Evolutionary conservation across 2,113 vertebrate genomes (phyloP).

Genomic region (Ivindomyrus marchei): DNA sequence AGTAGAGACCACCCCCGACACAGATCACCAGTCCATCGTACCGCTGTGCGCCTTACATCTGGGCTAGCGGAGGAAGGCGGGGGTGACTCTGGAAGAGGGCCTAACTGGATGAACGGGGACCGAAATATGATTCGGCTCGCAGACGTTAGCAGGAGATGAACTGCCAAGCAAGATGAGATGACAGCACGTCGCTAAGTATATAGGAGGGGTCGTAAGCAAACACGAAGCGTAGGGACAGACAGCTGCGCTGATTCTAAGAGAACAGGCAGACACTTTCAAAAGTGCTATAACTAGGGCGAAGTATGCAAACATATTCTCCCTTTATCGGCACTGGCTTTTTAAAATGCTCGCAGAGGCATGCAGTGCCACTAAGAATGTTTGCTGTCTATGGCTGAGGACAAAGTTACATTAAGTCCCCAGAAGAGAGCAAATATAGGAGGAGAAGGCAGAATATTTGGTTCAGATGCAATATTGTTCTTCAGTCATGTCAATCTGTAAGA

Average conservation of each 20-base stretch:
- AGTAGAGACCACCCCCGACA: background rate
- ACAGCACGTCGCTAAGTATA: slow-evolving; percentile 54
- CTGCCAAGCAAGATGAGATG: slow-evolving; percentile 53
- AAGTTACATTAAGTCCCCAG: background rate
- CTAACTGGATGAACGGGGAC: slow-evolving; percentile 33
- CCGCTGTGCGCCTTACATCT: background rate
- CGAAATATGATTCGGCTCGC: slow-evolving; percentile 39
- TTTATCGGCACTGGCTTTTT: background rate
- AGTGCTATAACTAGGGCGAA: background rate
- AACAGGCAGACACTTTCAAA: slow-evolving; percentile 2
- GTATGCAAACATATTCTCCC: slow-evolving; percentile 1
- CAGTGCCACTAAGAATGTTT: background rate
- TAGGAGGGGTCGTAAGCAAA: slow-evolving; percentile 46
- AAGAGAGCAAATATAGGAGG: background rate
- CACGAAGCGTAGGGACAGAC: background rate
- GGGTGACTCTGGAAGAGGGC: slow-evolving; percentile 10
- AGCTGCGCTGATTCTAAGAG: background rate
- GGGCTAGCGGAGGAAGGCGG: background rate
- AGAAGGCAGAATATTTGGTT: background rate
- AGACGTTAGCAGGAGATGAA: slow-evolving; percentile 49
- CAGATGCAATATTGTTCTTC: background rate
- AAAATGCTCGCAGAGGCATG: slow-evolving; percentile 5
- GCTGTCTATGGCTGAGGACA: background rate
- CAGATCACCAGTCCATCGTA: background rate
- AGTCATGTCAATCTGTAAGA: background rate